Base-by-base conservation (phyloP, 2,797 vertebrate genomes). In the Tapirus indicus region DNA sequence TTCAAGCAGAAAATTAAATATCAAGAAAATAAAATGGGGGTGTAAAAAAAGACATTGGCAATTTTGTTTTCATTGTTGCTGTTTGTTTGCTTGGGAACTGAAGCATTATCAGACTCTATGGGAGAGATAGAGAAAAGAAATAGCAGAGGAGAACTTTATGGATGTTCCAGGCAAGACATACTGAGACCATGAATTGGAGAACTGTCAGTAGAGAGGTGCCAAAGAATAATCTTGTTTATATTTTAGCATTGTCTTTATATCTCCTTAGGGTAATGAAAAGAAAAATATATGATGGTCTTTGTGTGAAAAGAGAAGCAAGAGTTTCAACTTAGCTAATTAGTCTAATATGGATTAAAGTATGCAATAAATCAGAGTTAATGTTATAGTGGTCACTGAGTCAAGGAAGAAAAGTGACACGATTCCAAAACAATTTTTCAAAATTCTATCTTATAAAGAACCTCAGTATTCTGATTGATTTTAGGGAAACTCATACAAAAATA, bases 1-100 rank as follows among this genome's bases (percentile, higher is more conserved):
- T 78, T 95, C 47, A 91, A 79, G 69, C 75, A 78, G 56, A 78
- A 95, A 91, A 96, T 79, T 78, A 96, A 93, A 60, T 72, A 80
- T 82, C 18, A 78, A 29, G 38, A 93, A 91, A 82, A 66, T 80
- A 72, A 80, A 93, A 66, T 38, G 72, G 11, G 13, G 2, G 7
- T 12, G 6, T 66, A 82, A 29, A 44, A 82, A 82, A 86, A 86
- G 27, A 66, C 23, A 72, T 14, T 91, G 38, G 68, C 16, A 87
- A 90, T 64, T 77, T 83, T 84, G 14, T 87, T 90, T 69, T 52
- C n/a, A 77, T 88, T 82, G 38, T 52, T 96, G 20, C 29, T 78
- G 4, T 85, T 89, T 78, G 4, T 85, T 89, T 92, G 4, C 21
- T 75, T 82, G 14, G 18, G 21, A 68, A 78, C 47, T 72, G n/a